phyloP scores from a whole-genome alignment of 1,140 invertebrate species.

The Acromyrmex charruanus region DNA sequence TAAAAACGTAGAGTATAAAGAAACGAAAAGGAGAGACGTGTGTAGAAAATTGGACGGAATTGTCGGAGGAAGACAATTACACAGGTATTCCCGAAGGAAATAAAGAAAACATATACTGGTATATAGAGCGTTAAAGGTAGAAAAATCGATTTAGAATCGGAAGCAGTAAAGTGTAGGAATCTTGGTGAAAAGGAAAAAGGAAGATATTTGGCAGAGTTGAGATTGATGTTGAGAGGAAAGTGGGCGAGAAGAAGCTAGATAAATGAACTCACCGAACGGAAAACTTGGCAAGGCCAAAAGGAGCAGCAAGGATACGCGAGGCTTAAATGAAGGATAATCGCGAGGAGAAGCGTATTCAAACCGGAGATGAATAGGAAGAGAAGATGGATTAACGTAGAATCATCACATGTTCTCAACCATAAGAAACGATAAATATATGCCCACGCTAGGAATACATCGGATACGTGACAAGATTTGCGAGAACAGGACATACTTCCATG shows the following conservation, averaged over 20 bases:
- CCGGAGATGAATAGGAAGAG: neutral
- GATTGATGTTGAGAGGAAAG: constrained; percentile 24
- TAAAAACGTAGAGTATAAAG: neutral
- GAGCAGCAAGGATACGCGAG: neutral
- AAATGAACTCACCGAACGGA: constrained; percentile 36
- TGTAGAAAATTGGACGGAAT: constrained; percentile 26
- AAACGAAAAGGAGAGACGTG: neutral
- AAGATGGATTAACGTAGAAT: constrained; percentile 20
- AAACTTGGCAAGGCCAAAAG: constrained; percentile 24
- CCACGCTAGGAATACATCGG: neutral
- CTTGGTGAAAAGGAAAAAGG: constrained; percentile 12
- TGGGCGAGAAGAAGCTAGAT: constrained; percentile 1
- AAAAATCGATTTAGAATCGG: constrained; percentile 18
- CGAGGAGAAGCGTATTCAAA: neutral
- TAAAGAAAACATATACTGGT: constrained; percentile 33
- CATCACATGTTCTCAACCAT: constrained; percentile 4
- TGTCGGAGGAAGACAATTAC: constrained; percentile 34
- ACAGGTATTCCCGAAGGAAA: constrained; percentile 17
- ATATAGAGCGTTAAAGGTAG: constrained; percentile 11
- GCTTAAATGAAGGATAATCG: constrained; percentile 33
- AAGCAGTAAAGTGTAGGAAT: constrained; percentile 25
- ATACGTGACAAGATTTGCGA: neutral
- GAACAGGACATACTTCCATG: neutral
- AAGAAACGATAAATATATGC: constrained; percentile 8
- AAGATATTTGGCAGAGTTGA: constrained; percentile 43